phyloP scores from a whole-genome alignment of 1,140 invertebrate species.

The Drosophila subpulchrella region DNA sequence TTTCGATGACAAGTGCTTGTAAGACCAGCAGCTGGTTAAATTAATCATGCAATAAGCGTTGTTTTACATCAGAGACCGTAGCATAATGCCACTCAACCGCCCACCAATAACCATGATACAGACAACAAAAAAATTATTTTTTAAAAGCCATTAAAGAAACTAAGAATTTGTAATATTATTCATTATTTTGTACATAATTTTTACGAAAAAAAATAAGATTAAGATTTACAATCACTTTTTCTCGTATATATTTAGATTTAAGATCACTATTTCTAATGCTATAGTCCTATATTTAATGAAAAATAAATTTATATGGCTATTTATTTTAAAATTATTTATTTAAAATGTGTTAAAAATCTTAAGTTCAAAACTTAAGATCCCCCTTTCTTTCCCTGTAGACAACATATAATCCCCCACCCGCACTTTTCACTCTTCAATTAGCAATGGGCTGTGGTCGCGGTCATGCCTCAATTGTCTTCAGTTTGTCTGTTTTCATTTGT shows the following conservation, averaged over 20 bases:
- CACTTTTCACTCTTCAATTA: constrained; percentile 52
- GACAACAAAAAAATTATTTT: neutral
- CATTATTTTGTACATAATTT: no score
- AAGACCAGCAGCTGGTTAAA: constrained; percentile 36
- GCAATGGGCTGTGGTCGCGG: constrained; percentile 56
- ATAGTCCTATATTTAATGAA: no score
- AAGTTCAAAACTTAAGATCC: neutral
- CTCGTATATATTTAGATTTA: neutral
- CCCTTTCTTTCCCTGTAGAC: constrained; percentile 1
- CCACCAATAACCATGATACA: neutral
- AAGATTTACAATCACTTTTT: no score
- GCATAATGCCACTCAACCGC: constrained; percentile 33
- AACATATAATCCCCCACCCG: neutral
- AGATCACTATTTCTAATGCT: no score
- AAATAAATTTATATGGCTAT: no score
- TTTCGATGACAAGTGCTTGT: constrained; percentile 15
- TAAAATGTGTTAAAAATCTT: no score
- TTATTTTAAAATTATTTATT: no score
- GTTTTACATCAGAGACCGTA: constrained; percentile 48
- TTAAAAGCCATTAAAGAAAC: neutral
- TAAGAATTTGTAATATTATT: neutral
- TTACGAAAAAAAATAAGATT: no score
- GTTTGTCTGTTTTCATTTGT: constrained; percentile 50
- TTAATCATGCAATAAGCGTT: constrained; percentile 56
- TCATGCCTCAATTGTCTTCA: constrained; percentile 65